These are phyloP conservation scores for Mactromeris polynyma DNA, from an alignment of 2,888 invertebrate species.

Conservation along the genomic window DNA sequence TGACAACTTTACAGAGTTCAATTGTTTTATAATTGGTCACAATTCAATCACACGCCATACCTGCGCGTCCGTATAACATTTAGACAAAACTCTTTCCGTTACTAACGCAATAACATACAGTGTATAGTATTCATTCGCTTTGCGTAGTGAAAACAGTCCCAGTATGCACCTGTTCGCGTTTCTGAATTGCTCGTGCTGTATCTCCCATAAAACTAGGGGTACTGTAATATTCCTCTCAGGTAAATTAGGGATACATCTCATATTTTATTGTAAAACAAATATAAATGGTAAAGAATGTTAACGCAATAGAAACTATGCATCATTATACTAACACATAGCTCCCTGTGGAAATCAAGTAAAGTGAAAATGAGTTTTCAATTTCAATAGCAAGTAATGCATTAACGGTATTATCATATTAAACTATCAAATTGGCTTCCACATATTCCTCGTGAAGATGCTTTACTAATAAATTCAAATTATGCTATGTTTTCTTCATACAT, in stretches of 20 bases:
- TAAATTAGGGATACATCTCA: not conserved
- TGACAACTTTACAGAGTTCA: too few species aligned
- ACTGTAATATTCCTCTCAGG: not conserved
- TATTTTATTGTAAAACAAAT: not conserved
- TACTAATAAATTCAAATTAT: not conserved
- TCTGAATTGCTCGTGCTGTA: too few species aligned
- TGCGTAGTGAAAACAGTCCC: too few species aligned
- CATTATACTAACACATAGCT: not conserved
- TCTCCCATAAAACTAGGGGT: too few species aligned
- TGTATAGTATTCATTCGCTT: too few species aligned
- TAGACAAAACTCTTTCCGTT: too few species aligned
- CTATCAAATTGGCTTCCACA: not conserved
- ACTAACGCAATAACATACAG: too few species aligned
- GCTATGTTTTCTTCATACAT: too few species aligned
- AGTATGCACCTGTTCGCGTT: too few species aligned
- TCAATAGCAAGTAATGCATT: not conserved
- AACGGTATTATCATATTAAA: not conserved
- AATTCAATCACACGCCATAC: too few species aligned
- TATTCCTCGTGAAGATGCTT: not conserved
- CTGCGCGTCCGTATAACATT: too few species aligned
- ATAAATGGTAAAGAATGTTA: not conserved
- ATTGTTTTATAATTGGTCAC: too few species aligned
- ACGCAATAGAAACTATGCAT: not conserved
- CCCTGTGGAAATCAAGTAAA: conserved; percentile 1
- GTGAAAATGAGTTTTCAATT: not conserved